phyloP scores from a whole-genome alignment of 2,113 vertebrate genomes.

The Sorex araneus region DNA sequence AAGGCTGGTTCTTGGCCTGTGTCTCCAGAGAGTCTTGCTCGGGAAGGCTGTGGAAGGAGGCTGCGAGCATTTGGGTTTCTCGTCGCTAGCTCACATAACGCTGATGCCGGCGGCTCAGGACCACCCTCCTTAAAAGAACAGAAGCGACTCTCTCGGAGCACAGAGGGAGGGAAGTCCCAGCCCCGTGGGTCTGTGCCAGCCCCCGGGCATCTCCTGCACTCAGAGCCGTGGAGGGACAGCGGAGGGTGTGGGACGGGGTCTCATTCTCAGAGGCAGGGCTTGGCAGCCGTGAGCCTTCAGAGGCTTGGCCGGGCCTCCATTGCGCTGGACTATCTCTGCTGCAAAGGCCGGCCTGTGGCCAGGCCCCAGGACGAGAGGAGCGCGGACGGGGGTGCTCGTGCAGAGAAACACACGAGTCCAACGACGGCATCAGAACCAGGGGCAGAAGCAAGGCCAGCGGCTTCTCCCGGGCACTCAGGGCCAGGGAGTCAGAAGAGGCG shows the following conservation, averaged over 20 bases:
- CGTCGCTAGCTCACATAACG: too few relatives aligned
- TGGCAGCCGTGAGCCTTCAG: not conserved
- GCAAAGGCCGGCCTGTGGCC: not conserved
- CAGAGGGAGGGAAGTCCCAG: not conserved
- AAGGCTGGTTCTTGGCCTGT: not conserved
- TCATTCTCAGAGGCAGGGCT: not conserved
- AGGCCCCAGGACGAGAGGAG: not conserved
- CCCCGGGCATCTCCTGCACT: not conserved
- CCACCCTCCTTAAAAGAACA: rapidly evolving
- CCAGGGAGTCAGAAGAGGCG: not conserved
- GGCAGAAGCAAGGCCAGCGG: not conserved
- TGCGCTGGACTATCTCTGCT: not conserved
- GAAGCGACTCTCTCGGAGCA: too few relatives aligned
- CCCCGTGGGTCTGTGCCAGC: not conserved
- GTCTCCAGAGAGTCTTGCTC: not conserved
- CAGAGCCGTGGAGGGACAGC: not conserved
- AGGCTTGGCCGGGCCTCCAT: not conserved
- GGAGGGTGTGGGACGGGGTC: too few relatives aligned
- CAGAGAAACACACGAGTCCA: not conserved
- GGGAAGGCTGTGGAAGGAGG: not conserved
- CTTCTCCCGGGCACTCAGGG: not conserved
- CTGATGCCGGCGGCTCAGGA: not conserved
- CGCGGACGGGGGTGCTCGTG: not conserved
- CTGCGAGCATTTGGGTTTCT: not conserved
- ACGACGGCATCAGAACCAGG: not conserved